A percentile compares a stretch with the other conserved stretches of the same genome.
These are phyloP conservation scores for Boleophthalmus pectinirostris DNA, from an alignment of 2,113 vertebrate species.

Conservation along the genomic window DNA sequence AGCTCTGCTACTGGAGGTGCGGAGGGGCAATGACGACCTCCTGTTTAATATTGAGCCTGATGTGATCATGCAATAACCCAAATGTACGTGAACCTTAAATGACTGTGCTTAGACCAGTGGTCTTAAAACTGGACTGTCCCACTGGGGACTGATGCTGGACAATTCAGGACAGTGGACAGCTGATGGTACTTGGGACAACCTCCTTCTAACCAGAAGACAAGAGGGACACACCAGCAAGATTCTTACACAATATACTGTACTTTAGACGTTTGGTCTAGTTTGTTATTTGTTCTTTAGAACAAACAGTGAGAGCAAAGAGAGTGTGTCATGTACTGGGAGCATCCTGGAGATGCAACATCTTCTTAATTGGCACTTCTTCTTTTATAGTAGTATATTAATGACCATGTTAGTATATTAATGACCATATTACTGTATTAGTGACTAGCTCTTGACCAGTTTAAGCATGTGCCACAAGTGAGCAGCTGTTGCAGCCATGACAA, in stretches of 20 bases:
- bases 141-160: conserved; percentile 4
- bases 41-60: conserved; percentile 92
- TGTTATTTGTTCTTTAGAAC: not conserved
- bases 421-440: not conserved
- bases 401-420: not conserved
- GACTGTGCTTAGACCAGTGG: not conserved
- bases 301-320: not conserved
- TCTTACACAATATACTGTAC: not conserved
- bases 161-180: not conserved
- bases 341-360: conserved; percentile 6
- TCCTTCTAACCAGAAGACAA: not conserved
- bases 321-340: not conserved
- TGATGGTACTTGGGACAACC: not conserved
- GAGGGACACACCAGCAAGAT: not conserved
- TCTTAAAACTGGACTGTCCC: conserved; percentile 2
- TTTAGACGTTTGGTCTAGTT: too few relatives aligned
- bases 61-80: conserved; percentile 82
- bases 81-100: too few relatives aligned
- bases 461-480: not conserved
- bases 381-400: not conserved
- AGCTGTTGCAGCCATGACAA: not conserved
- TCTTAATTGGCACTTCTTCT: not conserved
- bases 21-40: conserved; percentile 90
- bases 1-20: conserved; percentile 88
- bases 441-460: not conserved